phyloP scores from a whole-genome alignment of 2,888 invertebrate species.

The Tetropium fuscum region DNA sequence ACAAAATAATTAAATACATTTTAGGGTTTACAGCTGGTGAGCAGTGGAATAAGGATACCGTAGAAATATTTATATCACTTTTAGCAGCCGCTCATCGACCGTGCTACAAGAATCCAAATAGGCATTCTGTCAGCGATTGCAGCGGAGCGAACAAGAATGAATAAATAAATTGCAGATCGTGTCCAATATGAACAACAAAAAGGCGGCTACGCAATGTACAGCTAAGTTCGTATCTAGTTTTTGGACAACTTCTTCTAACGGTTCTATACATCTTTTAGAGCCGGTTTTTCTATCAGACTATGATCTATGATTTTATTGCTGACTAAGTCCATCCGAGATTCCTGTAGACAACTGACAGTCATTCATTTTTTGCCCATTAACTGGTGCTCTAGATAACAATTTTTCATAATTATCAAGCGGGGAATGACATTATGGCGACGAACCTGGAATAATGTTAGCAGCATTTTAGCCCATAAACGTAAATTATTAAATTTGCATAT shows the following conservation, averaged over 20 bases:
- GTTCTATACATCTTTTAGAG: constrained; percentile 42
- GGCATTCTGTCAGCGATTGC: constrained; percentile 5
- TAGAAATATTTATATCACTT: not conserved
- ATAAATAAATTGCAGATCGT: constrained; percentile 20
- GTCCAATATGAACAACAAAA: constrained; percentile 16
- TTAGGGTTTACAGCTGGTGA: no score
- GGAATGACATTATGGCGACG: no score
- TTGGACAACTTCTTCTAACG: constrained; percentile 47
- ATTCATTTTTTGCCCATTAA: constrained; percentile 15
- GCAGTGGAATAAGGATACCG: no score
- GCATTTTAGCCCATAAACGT: no score
- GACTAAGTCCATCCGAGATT: constrained; percentile 28
- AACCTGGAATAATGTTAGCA: no score
- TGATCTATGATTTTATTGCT: constrained; percentile 43
- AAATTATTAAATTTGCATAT: no score
- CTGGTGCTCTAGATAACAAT: constrained; percentile 10
- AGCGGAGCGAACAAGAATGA: constrained; percentile 12
- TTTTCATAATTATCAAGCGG: not conserved
- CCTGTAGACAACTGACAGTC: constrained; percentile 18
- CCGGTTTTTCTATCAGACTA: constrained; percentile 44
- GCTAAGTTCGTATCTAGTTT: constrained; percentile 50
- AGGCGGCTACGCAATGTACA: constrained; percentile 46
- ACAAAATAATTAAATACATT: no score
- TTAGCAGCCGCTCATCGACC: not conserved
- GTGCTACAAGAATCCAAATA: constrained; percentile 5